phyloP scores from a whole-genome alignment of 2,888 invertebrate species.

The Hypomecis atomaria region DNA sequence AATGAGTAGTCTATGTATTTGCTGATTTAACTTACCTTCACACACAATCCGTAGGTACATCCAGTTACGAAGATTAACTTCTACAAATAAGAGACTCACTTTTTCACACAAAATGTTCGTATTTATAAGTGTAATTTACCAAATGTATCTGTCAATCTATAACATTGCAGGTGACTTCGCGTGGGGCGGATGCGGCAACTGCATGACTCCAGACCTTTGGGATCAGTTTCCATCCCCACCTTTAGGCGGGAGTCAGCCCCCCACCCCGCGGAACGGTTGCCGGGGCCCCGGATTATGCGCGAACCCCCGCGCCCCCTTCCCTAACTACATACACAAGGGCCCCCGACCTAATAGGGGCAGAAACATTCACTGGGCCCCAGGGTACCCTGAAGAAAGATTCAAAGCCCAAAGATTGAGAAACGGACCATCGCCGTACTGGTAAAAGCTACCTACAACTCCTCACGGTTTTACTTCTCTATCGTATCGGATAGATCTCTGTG shows the following conservation, averaged over 20 bases:
- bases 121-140: not conserved
- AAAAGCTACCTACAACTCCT: slow-evolving; percentile 34
- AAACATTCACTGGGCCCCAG: slow-evolving; percentile 73
- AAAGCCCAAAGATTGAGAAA: slow-evolving; percentile 73
- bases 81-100: too few relatives aligned
- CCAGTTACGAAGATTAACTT: too few relatives aligned
- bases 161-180: slow-evolving; percentile 64
- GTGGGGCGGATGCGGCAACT: slow-evolving; percentile 67
- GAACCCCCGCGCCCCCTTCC: slow-evolving; percentile 56
- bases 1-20: too few relatives aligned
- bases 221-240: slow-evolving; percentile 66
- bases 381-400: slow-evolving; percentile 69
- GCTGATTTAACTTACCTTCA: too few relatives aligned
- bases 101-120: too few relatives aligned
- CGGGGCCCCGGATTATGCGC: slow-evolving; percentile 65
- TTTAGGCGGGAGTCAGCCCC: slow-evolving; percentile 62
- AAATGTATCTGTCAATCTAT: not conserved
- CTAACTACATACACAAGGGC: slow-evolving; percentile 62
- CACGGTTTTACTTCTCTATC: slow-evolving; percentile 12
- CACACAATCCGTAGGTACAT: too few relatives aligned
- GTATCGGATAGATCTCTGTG: slow-evolving; percentile 10
- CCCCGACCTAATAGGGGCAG: slow-evolving; percentile 64
- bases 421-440: slow-evolving; percentile 76
- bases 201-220: slow-evolving; percentile 68
- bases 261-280: slow-evolving; percentile 72